Percentiles rank a stretch among this genome's conserved stretches.
Evolutionary conservation across 2,888 invertebrate genomes (phyloP).

Genomic region (Amorpha juglandis): DNA sequence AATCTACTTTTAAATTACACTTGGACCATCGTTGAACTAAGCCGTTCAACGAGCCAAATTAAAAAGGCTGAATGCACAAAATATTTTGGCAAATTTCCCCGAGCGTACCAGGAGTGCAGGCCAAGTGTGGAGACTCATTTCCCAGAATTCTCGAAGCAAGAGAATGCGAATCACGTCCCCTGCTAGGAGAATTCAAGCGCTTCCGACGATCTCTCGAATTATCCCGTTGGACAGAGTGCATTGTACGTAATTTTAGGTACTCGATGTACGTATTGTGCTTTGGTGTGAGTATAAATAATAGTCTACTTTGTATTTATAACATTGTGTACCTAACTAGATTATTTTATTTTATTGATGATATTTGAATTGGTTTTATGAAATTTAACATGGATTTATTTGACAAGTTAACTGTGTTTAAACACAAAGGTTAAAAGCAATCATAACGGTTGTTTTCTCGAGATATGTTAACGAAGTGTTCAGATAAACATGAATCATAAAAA

Average conservation of each 20-base stretch:
- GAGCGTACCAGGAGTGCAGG: slow-evolving; percentile 40
- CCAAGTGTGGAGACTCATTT: slow-evolving; percentile 47
- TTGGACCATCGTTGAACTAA: slow-evolving; percentile 37
- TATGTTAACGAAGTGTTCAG: too few relatives aligned
- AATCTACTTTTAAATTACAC: slow-evolving; percentile 30
- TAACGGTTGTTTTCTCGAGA: too few relatives aligned
- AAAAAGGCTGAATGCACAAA: slow-evolving; percentile 55
- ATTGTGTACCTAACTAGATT: background rate
- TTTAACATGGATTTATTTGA: background rate
- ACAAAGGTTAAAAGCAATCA: too few relatives aligned
- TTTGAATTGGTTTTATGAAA: background rate
- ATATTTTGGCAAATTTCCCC: slow-evolving; percentile 59
- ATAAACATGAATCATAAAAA: too few relatives aligned
- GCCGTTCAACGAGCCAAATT: slow-evolving; percentile 45
- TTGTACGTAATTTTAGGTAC: slow-evolving; percentile 46
- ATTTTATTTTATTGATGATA: background rate
- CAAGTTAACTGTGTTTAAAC: too few relatives aligned
- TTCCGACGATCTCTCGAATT: slow-evolving; percentile 56
- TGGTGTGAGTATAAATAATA: slow-evolving; percentile 5
- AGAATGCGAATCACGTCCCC: slow-evolving; percentile 65
- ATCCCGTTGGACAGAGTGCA: slow-evolving; percentile 50
- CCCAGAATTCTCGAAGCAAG: slow-evolving; percentile 47
- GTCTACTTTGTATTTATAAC: background rate
- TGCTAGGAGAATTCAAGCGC: slow-evolving; percentile 52
- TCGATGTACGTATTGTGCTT: slow-evolving; percentile 31